A percentile compares a stretch with the other conserved stretches of the same genome.
phyloP scores from a whole-genome alignment of 2,797 vertebrate species.

The Propithecus perrieri region DNA sequence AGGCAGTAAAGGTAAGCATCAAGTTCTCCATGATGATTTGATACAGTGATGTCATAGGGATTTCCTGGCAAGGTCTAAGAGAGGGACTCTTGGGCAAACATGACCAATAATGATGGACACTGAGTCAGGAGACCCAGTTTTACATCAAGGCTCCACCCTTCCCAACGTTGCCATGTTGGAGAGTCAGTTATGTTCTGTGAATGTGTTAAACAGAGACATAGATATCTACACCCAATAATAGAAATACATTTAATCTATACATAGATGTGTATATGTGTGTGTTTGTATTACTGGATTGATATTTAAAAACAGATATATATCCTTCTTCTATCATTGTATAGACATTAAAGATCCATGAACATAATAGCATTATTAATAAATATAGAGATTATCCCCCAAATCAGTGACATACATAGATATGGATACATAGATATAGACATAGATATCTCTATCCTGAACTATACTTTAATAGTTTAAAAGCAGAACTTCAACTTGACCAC shows the following conservation, averaged over 20 bases:
- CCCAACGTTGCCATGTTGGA: no score
- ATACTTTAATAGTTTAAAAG: background rate
- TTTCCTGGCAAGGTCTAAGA: background rate
- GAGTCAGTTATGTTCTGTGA: no score
- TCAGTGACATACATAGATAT: background rate
- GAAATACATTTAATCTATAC: background rate
- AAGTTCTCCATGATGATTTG: rapidly evolving
- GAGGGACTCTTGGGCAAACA: rapidly evolving
- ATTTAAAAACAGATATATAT: background rate
- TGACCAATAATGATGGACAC: rapidly evolving
- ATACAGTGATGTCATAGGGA: rapidly evolving
- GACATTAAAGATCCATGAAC: background rate
- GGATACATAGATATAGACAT: background rate
- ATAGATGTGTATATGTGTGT: background rate
- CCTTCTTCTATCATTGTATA: background rate
- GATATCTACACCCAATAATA: background rate
- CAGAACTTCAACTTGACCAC: background rate
- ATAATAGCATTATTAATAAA: background rate
- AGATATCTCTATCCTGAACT: background rate
- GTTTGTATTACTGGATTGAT: background rate
- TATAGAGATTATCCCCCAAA: background rate
- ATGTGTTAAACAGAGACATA: background rate
- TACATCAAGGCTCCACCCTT: rapidly evolving
- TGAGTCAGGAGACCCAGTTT: rapidly evolving
- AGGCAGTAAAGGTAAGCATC: rapidly evolving